Evolutionary conservation across 2,113 vertebrate genomes (phyloP), one percentile per base, ranked within the genome.

Genomic region (Jaculus jaculus): DNA sequence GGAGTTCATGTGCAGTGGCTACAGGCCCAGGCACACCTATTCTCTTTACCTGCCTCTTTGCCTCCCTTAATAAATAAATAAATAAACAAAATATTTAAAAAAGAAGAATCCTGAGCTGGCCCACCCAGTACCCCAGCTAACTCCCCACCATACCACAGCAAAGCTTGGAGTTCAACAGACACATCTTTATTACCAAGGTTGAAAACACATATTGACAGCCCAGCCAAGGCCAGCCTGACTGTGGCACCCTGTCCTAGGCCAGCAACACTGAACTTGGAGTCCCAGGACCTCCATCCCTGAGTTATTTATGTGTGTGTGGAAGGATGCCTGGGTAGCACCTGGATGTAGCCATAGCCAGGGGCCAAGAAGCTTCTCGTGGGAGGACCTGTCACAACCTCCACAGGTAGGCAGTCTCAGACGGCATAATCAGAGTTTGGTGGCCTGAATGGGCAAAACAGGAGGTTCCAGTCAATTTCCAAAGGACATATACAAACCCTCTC

Each of bases 131-230:
- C 47, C n/a, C 60, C 11, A 2, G n/a, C 12, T 69, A 78, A 34
- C 21, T 18, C 20, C 51, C 17, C 15, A 26, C 63, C 63, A 74
- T 54, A 77, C 20, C 82, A 90, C 60, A 42, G 66, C 68, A 94
- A 34, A 95, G 74, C 34, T 90, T 63, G 32, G 66, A 60, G 42
- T 10, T 58, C 3, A 68, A 54, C 32, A 82, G 69, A 90, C 4
- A 73, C 24, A 39, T 74, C 83, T 97, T 97, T 97, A 97, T 96
- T 97, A 71, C 85, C 78, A 54, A 84, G 69, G 58, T 17, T 82
- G 61, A 69, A 85, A 74, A 87, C 23, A 75, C 1, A 0, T 0
- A 18, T 23, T 3, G 24, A 8, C 2, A 20, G 42, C 87, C 63
- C 4, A 13, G 84, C 32, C 74, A 84, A 82, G 60, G 87, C 61